Evolutionary conservation across 92 coral and sea anemone genomes (phyloP).

Genomic region (Epizoanthus scotinus): DNA sequence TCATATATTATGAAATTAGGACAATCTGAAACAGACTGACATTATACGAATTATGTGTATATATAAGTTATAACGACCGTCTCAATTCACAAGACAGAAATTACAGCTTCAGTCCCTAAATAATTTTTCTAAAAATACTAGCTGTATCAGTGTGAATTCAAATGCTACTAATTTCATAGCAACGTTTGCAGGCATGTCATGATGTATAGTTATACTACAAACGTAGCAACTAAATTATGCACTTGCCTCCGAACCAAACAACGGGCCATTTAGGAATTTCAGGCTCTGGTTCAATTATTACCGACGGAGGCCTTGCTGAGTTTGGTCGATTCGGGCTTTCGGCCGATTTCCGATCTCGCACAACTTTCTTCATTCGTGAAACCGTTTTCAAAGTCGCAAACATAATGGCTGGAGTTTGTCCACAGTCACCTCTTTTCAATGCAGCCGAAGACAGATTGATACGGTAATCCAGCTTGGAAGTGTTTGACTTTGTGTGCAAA

Average conservation of each 20-base stretch:
- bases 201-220: background rate
- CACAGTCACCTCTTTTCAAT: constrained; percentile 13
- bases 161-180: background rate
- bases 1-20: too few species aligned
- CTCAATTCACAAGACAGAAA: too few species aligned
- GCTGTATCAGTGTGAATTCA: background rate
- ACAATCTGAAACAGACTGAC: too few species aligned
- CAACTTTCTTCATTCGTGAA: constrained; percentile 80
- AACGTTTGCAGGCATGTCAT: background rate
- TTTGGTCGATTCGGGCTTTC: constrained; percentile 55
- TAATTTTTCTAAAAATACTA: too few species aligned
- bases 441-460: background rate
- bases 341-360: constrained; percentile 45
- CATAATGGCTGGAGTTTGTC: constrained; percentile 45
- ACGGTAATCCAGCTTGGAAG: background rate
- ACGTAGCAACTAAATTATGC: constrained; percentile 38
- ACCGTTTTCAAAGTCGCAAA: constrained; percentile 81
- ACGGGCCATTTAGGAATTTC: constrained; percentile 59
- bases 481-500: constrained; percentile 29
- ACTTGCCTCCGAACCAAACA: constrained; percentile 82
- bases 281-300: constrained; percentile 56
- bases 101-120: too few species aligned
- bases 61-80: too few species aligned
- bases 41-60: background rate
- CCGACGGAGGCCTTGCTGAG: constrained; percentile 54